Evolutionary conservation across 2,888 invertebrate species (phyloP).

Genomic region (Trissolcus japonicus): DNA sequence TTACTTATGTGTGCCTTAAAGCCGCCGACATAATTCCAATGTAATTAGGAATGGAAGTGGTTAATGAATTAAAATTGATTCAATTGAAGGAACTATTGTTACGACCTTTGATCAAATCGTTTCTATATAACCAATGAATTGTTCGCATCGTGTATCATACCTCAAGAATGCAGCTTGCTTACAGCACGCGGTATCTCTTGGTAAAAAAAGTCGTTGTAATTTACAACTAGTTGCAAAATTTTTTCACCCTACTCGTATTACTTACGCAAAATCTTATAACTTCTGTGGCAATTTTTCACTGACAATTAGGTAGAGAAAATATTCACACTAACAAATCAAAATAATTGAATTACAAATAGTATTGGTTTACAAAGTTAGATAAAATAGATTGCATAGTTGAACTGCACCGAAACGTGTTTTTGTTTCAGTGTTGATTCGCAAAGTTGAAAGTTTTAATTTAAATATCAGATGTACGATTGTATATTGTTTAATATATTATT

Average conservation of each 20-base stretch:
- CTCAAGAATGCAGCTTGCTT: background rate
- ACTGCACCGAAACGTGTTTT: too few species aligned
- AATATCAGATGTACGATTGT: too few species aligned
- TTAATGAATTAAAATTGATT: slow-evolving; percentile 3
- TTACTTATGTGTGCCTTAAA: background rate
- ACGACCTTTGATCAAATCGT: background rate
- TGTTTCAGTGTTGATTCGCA: too few species aligned
- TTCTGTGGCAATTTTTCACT: too few species aligned
- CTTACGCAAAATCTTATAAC: too few species aligned
- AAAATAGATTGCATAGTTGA: too few species aligned
- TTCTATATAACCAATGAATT: background rate
- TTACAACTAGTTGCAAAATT: background rate
- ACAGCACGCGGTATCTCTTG: background rate
- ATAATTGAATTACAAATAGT: too few species aligned
- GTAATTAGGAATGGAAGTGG: background rate
- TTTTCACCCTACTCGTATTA: background rate
- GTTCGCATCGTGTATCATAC: background rate
- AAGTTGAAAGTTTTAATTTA: too few species aligned
- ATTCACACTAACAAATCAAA: too few species aligned
- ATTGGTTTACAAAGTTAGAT: too few species aligned
- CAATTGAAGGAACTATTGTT: background rate
- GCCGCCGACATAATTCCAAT: background rate
- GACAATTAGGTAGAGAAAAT: too few species aligned
- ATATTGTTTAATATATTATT: too few species aligned
- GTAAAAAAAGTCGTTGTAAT: background rate